Evolutionary conservation across 1,140 invertebrate genomes (phyloP).

Genomic region (Ips typographus): DNA sequence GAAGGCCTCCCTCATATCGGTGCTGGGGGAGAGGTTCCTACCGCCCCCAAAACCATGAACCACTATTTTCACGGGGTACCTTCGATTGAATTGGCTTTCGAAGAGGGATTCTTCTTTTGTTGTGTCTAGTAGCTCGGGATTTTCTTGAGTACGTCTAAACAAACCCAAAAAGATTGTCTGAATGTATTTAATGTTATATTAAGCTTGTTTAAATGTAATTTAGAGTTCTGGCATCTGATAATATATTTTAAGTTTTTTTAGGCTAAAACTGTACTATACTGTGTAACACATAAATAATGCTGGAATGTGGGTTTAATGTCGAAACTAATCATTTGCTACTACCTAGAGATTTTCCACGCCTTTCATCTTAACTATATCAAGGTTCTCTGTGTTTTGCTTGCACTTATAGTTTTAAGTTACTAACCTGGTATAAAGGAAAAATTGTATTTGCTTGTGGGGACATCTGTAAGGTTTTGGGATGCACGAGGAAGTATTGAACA

Average conservation of each 20-base stretch:
- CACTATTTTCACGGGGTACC: conserved; percentile 76
- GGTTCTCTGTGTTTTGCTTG: no score
- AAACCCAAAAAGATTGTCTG: conserved; percentile 18
- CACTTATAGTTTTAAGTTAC: no score
- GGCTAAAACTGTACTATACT: no score
- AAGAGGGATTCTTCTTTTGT: conserved; percentile 67
- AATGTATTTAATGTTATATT: no score
- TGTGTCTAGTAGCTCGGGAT: conserved; percentile 71
- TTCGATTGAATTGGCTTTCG: conserved; percentile 69
- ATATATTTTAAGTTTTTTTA: no score
- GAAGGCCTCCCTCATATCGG: conserved; percentile 78
- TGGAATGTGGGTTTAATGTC: not conserved
- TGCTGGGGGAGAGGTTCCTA: conserved; percentile 74
- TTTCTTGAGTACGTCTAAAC: conserved; percentile 71
- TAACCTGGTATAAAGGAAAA: conserved; percentile 80
- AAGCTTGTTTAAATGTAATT: no score
- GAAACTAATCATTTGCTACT: no score
- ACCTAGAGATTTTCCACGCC: no score
- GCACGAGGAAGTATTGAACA: conserved; percentile 79
- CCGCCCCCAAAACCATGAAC: conserved; percentile 84
- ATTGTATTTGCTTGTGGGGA: conserved; percentile 79
- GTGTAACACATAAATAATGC: no score
- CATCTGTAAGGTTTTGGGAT: conserved; percentile 76
- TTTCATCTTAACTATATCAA: no score
- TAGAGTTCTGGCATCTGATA: no score